Conservation (phyloP, 1,140 invertebrate species). For the Anthonomus grandis region DNA sequence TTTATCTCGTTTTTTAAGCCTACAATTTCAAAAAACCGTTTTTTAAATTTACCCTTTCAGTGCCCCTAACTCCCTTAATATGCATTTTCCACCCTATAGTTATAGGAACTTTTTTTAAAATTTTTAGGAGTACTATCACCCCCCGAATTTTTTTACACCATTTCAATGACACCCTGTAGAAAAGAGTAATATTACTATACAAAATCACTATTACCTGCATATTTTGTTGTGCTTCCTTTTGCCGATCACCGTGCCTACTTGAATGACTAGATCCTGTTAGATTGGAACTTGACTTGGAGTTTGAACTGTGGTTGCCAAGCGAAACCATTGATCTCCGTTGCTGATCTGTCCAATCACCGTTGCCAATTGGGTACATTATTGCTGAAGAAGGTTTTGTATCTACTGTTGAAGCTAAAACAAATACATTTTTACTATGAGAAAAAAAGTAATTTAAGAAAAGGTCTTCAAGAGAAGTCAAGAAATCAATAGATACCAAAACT, state of each 20-base stretch:
- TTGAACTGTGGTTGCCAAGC: conserved; percentile 65
- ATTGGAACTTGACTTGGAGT: conserved; percentile 70
- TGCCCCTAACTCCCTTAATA: too few relatives aligned
- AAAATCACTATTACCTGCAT: conserved; percentile 26
- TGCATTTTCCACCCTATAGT: too few relatives aligned
- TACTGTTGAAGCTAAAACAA: conserved; percentile 56
- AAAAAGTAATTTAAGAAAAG: background rate
- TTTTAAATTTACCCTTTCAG: too few relatives aligned
- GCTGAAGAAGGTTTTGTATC: conserved; percentile 68
- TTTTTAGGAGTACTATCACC: too few relatives aligned
- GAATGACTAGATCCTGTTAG: conserved; percentile 55
- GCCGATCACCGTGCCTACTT: conserved; percentile 44
- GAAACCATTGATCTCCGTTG: conserved; percentile 67
- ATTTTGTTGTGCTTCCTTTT: conserved; percentile 38
- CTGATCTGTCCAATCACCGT: conserved; percentile 60
- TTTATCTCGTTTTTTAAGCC: too few relatives aligned
- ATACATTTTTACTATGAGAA: conserved; percentile 8
- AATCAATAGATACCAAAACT: too few relatives aligned
- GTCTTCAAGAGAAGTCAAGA: too few relatives aligned
- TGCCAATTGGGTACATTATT: conserved; percentile 55
- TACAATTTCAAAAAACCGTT: too few relatives aligned
- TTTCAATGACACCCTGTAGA: too few relatives aligned
- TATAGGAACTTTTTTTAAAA: too few relatives aligned
- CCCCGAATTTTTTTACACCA: too few relatives aligned
- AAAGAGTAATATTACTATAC: too few relatives aligned